Percentiles rank a stretch among this genome's conserved stretches.
Evolutionary conservation across 2,113 vertebrate species (phyloP).

Genomic region (Rhinolophus sinicus): DNA sequence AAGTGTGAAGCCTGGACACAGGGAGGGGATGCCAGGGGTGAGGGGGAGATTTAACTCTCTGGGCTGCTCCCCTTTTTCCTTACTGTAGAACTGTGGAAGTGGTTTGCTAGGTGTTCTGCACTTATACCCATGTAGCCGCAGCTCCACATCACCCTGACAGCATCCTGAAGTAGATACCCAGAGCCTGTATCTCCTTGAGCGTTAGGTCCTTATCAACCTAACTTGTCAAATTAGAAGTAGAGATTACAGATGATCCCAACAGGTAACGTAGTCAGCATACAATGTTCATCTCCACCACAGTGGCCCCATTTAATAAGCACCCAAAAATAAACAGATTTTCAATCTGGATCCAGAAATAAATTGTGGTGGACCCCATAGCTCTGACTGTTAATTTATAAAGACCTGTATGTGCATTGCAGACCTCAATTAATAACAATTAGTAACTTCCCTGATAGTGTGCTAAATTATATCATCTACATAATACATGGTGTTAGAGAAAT

Average conservation of each 20-base stretch:
- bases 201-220: background rate
- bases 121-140: background rate
- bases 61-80: background rate
- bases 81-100: background rate
- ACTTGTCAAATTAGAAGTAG: background rate
- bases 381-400: constrained; percentile 37
- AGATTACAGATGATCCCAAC: background rate
- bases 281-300: background rate
- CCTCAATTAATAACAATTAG: constrained; percentile 33
- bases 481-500: background rate
- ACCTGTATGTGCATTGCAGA: background rate
- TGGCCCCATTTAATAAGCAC: constrained; percentile 31
- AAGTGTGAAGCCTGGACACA: background rate
- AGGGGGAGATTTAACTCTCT: background rate
- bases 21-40: background rate
- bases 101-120: background rate
- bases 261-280: background rate
- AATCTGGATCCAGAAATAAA: constrained; percentile 46
- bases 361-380: constrained; percentile 23
- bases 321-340: constrained; percentile 55
- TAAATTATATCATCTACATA: background rate
- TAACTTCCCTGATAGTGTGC: background rate
- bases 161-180: background rate
- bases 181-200: background rate
- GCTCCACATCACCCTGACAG: background rate